phyloP scores from a whole-genome alignment of 2,113 vertebrate genomes.

The Lota lota region DNA sequence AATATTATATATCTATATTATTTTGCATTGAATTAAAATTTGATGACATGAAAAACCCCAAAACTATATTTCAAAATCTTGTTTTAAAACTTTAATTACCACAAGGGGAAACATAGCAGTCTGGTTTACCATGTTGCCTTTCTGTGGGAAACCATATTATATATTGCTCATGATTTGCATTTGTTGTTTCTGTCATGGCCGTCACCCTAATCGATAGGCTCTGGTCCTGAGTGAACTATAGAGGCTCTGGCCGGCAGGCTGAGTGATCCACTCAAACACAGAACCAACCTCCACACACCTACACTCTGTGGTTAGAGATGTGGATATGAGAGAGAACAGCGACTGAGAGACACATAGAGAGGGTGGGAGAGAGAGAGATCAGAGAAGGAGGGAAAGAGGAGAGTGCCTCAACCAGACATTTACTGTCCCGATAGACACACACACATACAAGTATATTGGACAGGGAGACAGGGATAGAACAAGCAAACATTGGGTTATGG shows the following conservation, averaged over 20 bases:
- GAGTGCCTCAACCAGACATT: neutral
- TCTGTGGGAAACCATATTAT: constrained; percentile 87
- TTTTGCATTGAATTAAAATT: too few relatives aligned
- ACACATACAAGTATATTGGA: constrained; percentile 13
- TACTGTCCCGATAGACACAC: neutral
- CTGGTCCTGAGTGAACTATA: constrained; percentile 54
- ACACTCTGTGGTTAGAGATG: constrained; percentile 20
- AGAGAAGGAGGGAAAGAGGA: neutral
- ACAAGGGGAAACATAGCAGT: too few relatives aligned
- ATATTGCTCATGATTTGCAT: constrained; percentile 93
- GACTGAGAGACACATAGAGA: constrained; percentile 15
- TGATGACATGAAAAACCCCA: too few relatives aligned
- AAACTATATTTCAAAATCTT: too few relatives aligned
- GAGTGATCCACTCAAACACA: constrained; percentile 22
- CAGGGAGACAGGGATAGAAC: constrained; percentile 8
- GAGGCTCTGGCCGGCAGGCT: neutral
- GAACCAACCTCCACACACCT: constrained; percentile 5
- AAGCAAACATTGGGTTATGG: neutral
- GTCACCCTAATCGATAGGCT: constrained; percentile 84
- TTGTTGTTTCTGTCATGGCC: constrained; percentile 77
- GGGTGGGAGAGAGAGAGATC: constrained; percentile 12
- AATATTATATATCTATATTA: too few relatives aligned
- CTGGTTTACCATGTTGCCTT: constrained; percentile 77
- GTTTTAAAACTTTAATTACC: too few relatives aligned
- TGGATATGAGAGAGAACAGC: constrained; percentile 50